Evolutionary conservation across 2,113 vertebrate species (phyloP).

Genomic region (Heterochromis multidens): DNA sequence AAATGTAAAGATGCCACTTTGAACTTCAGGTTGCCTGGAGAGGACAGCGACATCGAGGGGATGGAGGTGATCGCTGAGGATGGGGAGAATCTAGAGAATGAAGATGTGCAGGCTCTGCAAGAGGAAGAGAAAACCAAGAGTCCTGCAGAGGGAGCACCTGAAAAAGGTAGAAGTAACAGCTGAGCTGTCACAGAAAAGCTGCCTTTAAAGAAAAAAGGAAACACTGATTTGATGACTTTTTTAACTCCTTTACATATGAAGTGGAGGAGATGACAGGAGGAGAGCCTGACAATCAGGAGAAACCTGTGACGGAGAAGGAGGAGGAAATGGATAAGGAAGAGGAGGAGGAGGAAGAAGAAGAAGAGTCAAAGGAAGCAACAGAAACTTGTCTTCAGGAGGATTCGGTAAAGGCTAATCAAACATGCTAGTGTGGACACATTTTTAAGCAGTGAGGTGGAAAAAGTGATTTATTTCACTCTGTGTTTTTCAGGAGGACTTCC

Average conservation of each 20-base stretch:
- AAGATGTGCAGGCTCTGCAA: background rate
- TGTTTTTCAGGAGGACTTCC: slow-evolving; percentile 45
- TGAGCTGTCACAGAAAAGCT: background rate
- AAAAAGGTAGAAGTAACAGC: background rate
- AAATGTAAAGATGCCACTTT: background rate
- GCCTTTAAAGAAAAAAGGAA: background rate
- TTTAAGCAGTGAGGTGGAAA: background rate
- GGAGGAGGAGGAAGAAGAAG: background rate
- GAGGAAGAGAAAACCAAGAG: background rate
- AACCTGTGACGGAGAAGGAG: background rate
- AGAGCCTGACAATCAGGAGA: background rate
- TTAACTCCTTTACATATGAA: background rate
- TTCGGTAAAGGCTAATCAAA: background rate
- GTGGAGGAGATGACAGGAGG: background rate
- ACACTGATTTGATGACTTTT: background rate
- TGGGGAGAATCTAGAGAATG: slow-evolving; percentile 14
- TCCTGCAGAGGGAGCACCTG: background rate
- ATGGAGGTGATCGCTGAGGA: slow-evolving; percentile 70
- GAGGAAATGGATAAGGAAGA: background rate
- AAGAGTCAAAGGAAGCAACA: background rate
- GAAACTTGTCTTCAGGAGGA: background rate
- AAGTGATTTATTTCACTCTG: background rate
- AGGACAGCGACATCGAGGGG: slow-evolving; percentile 67
- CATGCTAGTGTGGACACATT: background rate
- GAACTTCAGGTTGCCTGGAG: slow-evolving; percentile 16